Evolutionary conservation across 2,888 invertebrate genomes (phyloP).

Genomic region (Hyposoter dolosus): DNA sequence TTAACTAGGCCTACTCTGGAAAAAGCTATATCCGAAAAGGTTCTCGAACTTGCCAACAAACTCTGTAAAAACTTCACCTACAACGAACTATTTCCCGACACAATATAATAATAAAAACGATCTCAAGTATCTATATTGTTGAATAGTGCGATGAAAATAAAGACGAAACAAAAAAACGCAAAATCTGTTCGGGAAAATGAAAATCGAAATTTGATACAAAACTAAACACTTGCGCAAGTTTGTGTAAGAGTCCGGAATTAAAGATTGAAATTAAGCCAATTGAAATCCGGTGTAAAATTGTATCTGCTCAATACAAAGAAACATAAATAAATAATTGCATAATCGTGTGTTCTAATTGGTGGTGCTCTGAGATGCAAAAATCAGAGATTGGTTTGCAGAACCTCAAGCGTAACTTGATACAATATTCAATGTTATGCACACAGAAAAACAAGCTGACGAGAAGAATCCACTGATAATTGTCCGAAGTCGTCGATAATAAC

Average conservation of each 20-base stretch:
- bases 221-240: too few relatives aligned
- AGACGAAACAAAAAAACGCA: neutral
- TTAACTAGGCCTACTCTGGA: conserved; percentile 81
- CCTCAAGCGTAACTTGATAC: neutral
- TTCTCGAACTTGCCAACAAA: conserved; percentile 78
- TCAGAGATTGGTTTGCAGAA: neutral
- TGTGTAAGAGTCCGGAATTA: too few relatives aligned
- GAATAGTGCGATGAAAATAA: neutral
- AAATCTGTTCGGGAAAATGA: neutral
- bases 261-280: neutral
- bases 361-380: neutral
- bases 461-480: conserved; percentile 18
- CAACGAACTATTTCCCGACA: conserved; percentile 82
- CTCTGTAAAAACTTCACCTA: conserved; percentile 80
- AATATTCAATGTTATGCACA: neutral
- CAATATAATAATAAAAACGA: conserved; percentile 67
- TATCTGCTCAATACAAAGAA: neutral
- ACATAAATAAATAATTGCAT: neutral
- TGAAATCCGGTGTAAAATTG: neutral
- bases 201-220: too few relatives aligned
- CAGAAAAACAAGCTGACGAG: conserved; percentile 9
- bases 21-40: conserved; percentile 76
- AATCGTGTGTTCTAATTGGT: neutral
- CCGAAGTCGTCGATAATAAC: conserved; percentile 25
- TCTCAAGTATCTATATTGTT: neutral